Base-by-base conservation (phyloP, 1,140 invertebrate species). In the Lithobius niger region DNA sequence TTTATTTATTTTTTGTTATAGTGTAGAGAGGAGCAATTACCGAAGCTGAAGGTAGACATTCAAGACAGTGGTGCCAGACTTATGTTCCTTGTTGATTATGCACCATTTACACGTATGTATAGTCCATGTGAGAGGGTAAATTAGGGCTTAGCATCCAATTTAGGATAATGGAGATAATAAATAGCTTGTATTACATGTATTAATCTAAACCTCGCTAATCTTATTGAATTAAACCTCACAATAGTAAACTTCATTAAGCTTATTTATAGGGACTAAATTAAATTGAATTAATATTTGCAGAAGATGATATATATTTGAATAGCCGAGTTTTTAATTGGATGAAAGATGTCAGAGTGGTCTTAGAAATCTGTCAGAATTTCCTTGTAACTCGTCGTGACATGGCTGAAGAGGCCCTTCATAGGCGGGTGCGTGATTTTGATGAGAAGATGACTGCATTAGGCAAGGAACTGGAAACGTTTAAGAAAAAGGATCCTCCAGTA, bases 251-350 rank as follows among this genome's bases (percentile, higher is more conserved):
- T n/a, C n/a, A n/a, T n/a, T n/a, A n/a, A n/a, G n/a, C n/a, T n/a
- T n/a, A n/a, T n/a, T n/a, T n/a, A n/a, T n/a, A n/a, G n/a, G n/a
- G n/a, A n/a, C n/a, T n/a, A n/a, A n/a, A n/a, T n/a, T n/a, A n/a
- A n/a, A n/a, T n/a, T n/a, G n/a, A n/a, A n/a, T n/a, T n/a, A n/a
- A n/a, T n/a, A 31, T 51, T 49, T 62, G 18, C 66, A 81, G 83
- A 74, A 59, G 87, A 92, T 54, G 87, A 93, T 64, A 81, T 93
- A 49, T 76, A 82, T 54, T 69, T 92, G 42, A 93, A 90, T 70
- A 81, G 80, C 4, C 76, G 84, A 54, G 82, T 90, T 21, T 86
- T 94, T 67, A 79, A 86, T 25, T 92, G 91, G 87, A 89, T 90
- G 0, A 80, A 84, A 40, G 85, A 92, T 61, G 85, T 96, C 78